Conservation (phyloP, 2,888 invertebrate species). For the Lycaena phlaeas region DNA sequence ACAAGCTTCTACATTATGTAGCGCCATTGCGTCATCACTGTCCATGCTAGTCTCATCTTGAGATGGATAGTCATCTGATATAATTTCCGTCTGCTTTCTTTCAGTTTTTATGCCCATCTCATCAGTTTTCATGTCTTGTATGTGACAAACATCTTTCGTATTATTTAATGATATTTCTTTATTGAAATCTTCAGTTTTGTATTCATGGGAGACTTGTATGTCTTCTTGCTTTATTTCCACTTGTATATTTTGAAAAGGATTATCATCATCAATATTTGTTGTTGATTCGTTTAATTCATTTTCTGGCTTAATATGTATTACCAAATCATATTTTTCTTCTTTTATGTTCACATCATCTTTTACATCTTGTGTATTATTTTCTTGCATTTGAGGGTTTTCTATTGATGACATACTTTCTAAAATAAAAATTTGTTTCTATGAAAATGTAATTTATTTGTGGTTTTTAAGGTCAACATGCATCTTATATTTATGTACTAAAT, state of each 20-base stretch:
- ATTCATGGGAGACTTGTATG: conserved; percentile 1
- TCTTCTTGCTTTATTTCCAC: conserved; percentile 34
- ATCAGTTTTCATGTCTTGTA: conserved; percentile 9
- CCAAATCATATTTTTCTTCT: conserved; percentile 19
- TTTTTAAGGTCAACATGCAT: too few species aligned
- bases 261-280: conserved; percentile 15
- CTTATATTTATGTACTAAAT: too few species aligned
- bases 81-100: conserved; percentile 29
- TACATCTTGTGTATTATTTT: neutral
- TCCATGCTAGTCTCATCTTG: conserved; percentile 50
- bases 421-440: neutral
- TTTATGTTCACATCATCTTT: conserved; percentile 11
- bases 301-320: conserved; percentile 19
- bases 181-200: neutral
- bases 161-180: neutral
- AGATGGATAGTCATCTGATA: conserved; percentile 41
- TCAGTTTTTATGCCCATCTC: conserved; percentile 34
- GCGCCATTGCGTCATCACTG: conserved; percentile 44
- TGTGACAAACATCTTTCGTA: neutral
- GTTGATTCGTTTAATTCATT: conserved; percentile 15
- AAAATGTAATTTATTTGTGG: neutral
- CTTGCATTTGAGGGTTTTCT: neutral
- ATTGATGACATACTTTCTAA: neutral
- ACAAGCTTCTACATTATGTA: conserved; percentile 53
- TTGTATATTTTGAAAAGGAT: conserved; percentile 30